These are phyloP conservation scores for Urocyon cinereoargenteus DNA, from an alignment of 2,797 vertebrate species.

Conservation along the genomic window DNA sequence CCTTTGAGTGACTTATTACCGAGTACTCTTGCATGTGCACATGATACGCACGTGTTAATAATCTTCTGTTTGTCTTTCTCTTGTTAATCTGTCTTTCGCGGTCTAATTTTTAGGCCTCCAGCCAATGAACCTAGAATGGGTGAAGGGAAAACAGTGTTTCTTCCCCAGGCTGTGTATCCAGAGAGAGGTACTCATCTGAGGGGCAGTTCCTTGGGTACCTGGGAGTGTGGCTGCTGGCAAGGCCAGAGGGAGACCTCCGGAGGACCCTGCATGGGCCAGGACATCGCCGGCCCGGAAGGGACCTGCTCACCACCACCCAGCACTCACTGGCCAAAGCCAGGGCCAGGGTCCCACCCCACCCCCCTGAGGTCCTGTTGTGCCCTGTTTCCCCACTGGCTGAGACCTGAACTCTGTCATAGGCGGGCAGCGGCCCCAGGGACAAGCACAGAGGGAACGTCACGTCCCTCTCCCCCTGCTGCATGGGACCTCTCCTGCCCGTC, in stretches of 20 bases:
- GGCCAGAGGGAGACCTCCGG: not conserved
- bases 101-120: not conserved
- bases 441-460: fast-evolving
- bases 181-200: not conserved
- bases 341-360: not conserved
- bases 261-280: not conserved
- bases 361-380: not conserved
- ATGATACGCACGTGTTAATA: fast-evolving
- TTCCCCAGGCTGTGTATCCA: not conserved
- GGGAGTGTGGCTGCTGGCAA: not conserved
- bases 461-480: not conserved
- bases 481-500: not conserved
- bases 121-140: not conserved
- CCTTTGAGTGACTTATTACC: not conserved
- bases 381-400: not conserved
- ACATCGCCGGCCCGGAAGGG: not conserved
- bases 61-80: not conserved
- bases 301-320: fast-evolving
- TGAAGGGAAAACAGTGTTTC: not conserved
- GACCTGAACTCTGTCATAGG: not conserved
- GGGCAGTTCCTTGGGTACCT: not conserved
- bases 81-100: not conserved
- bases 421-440: fast-evolving
- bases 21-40: not conserved
- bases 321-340: not conserved